Conservation (phyloP, 2,888 invertebrate species). For the Mamestra brassicae region DNA sequence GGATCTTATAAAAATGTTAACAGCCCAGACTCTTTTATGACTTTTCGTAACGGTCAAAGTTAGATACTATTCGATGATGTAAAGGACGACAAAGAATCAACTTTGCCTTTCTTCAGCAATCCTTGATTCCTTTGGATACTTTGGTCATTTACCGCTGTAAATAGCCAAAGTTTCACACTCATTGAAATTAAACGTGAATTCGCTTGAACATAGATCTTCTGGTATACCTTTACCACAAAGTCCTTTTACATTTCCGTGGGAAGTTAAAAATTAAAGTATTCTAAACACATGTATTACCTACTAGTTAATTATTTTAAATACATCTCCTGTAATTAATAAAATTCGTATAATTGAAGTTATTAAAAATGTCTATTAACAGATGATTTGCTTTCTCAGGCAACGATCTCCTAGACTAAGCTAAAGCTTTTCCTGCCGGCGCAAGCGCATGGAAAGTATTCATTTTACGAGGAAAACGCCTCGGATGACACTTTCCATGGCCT, state of each 20-base stretch:
- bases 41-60: conserved; percentile 21
- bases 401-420: conserved; percentile 44
- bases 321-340: not conserved
- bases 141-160: not conserved
- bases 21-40: conserved; percentile 9
- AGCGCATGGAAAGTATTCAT: conserved; percentile 65
- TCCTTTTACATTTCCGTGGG: conserved; percentile 6
- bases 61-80: conserved; percentile 22
- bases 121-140: not conserved
- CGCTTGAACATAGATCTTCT: conserved; percentile 12
- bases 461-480: conserved; percentile 50
- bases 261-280: not conserved
- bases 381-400: conserved; percentile 5
- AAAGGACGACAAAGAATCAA: not conserved
- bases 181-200: not conserved
- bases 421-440: conserved; percentile 54
- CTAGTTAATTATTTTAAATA: not conserved
- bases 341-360: not conserved
- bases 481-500: conserved; percentile 71
- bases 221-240: not conserved
- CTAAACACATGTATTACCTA: not conserved
- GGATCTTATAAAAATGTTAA: conserved; percentile 42
- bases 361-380: not conserved
- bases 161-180: no score
- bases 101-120: no score